These are phyloP conservation scores for Trigoniulus corallinus DNA, from an alignment of 1,140 invertebrate species.

Conservation along the genomic window DNA sequence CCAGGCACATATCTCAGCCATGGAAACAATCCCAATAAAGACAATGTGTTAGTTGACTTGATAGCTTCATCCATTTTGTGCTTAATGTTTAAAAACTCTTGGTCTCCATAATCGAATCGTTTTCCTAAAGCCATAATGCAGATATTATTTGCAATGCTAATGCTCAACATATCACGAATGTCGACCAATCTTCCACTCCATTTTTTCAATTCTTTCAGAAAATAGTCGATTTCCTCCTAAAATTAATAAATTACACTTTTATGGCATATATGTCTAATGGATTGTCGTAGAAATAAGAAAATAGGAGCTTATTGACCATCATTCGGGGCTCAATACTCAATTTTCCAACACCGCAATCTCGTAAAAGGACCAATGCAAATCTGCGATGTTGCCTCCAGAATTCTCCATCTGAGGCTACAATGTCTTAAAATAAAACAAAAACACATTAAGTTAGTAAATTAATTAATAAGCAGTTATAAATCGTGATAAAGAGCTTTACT, in stretches of 20 bases:
- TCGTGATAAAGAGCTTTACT: background rate
- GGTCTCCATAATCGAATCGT: constrained; percentile 1
- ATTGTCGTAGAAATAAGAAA: no score
- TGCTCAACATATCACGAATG: background rate
- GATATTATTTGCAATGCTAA: constrained; percentile 1
- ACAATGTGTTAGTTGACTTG: background rate
- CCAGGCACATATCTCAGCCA: background rate
- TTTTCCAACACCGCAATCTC: background rate
- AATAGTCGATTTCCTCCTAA: background rate
- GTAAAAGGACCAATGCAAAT: no score
- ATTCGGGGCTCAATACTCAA: background rate
- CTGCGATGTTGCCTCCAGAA: no score
- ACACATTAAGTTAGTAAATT: background rate
- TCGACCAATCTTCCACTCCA: background rate
- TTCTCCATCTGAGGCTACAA: no score
- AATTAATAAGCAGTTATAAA: background rate
- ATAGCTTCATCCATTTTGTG: background rate
- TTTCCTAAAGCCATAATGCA: background rate
- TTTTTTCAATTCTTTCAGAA: constrained; percentile 2
- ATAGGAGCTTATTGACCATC: background rate
- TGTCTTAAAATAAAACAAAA: no score
- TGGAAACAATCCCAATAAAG: background rate
- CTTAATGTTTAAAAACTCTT: background rate
- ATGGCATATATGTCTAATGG: no score
- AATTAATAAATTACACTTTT: no score